Evolutionary conservation across 2,113 vertebrate species (phyloP).

Genomic region (Aviceda subcristata): DNA sequence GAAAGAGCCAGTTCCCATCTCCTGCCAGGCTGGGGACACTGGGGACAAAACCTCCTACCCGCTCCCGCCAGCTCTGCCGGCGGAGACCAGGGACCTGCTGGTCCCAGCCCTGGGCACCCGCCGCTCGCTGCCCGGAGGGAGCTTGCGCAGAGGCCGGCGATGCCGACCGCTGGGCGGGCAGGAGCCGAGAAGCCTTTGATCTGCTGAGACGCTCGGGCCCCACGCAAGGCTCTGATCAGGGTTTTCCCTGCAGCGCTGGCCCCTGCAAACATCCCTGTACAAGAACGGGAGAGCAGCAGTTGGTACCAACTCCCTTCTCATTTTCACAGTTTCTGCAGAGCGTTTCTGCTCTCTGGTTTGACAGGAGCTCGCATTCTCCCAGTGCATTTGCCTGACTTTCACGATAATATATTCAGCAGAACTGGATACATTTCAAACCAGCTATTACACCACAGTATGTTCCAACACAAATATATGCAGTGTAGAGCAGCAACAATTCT

Average conservation of each 20-base stretch:
- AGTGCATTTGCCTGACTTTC: not conserved
- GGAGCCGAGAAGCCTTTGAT: not conserved
- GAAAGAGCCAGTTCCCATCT: not conserved
- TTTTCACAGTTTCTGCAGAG: not conserved
- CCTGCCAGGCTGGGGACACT: not conserved
- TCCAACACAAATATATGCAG: conserved; percentile 46
- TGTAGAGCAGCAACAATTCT: not conserved
- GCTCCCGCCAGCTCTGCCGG: not conserved
- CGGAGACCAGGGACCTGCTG: not conserved
- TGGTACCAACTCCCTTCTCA: not conserved
- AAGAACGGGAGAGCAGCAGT: accelerated
- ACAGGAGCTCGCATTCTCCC: not conserved
- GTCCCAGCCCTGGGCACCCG: not conserved
- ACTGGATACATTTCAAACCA: conserved; percentile 1
- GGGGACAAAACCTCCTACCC: not conserved
- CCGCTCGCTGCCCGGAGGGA: accelerated
- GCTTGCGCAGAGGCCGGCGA: accelerated
- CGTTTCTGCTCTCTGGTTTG: not conserved
- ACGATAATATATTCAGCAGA: conserved; percentile 17
- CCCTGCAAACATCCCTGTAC: not conserved
- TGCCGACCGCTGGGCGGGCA: not conserved
- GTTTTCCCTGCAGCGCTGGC: accelerated
- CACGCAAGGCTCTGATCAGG: accelerated
- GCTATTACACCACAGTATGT: conserved; percentile 20
- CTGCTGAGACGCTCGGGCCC: not conserved